Evolutionary conservation across 2,113 vertebrate species (phyloP).

Genomic region (Martes martes): DNA sequence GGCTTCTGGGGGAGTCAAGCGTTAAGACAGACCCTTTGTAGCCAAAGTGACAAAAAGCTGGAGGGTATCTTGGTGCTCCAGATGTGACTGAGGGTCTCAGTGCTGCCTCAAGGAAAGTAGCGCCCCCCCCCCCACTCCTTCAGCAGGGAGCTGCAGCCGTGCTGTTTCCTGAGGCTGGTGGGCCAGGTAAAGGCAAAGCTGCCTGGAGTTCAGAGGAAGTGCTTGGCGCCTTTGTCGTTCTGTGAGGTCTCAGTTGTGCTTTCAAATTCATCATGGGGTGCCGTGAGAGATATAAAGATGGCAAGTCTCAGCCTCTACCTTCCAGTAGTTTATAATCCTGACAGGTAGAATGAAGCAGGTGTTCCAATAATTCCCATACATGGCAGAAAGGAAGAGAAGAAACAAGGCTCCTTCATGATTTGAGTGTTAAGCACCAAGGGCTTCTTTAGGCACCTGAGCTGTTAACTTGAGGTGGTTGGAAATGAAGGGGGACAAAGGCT

Average conservation of each 20-base stretch:
- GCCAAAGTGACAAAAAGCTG: not conserved
- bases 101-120: not conserved
- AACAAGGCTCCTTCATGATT: not conserved
- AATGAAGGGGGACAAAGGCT: constrained; percentile 42
- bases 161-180: not conserved
- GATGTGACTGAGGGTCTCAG: not conserved
- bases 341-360: not conserved
- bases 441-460: constrained; percentile 31
- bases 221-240: not conserved
- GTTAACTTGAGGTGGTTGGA: constrained; percentile 16
- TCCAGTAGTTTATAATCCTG: not conserved
- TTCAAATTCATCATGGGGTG: not conserved
- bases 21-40: not conserved
- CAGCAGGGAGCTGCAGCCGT: not conserved
- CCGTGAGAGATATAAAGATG: not conserved
- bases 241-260: not conserved
- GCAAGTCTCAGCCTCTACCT: not conserved
- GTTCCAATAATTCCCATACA: not conserved
- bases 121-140: not conserved
- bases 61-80: not conserved
- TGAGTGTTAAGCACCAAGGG: not conserved
- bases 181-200: not conserved
- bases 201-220: not conserved
- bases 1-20: not conserved
- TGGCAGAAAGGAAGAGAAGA: not conserved